Conservation (phyloP, 2,888 invertebrate species). For the Pharmacophagus antenor region DNA sequence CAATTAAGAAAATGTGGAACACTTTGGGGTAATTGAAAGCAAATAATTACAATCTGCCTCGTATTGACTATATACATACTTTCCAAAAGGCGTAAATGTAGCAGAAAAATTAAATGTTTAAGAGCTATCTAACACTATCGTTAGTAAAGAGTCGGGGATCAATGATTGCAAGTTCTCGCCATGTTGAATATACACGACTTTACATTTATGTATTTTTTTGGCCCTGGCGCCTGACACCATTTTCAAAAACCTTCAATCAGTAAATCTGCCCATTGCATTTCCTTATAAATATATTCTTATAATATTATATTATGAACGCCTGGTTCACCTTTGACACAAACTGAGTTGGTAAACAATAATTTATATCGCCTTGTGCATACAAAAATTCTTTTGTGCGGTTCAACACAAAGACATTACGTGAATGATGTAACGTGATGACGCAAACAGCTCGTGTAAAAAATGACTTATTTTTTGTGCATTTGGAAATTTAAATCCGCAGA, state of each 20-base stretch:
- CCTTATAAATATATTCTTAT: conserved; percentile 3
- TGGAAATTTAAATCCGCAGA: background rate
- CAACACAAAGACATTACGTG: background rate
- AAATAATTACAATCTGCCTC: background rate
- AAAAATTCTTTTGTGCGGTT: background rate
- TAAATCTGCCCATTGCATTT: background rate
- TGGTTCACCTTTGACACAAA: background rate
- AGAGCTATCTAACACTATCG: background rate
- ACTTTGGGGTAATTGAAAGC: background rate
- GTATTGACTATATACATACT: background rate
- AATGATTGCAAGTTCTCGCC: background rate
- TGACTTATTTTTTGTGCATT: background rate
- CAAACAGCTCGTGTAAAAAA: background rate
- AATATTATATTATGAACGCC: background rate
- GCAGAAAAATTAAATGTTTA: background rate
- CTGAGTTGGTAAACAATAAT: background rate
- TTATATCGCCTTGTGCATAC: background rate
- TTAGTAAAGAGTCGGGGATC: background rate
- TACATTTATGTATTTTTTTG: background rate
- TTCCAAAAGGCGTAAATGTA: no score
- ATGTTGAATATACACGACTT: background rate
- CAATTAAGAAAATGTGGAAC: background rate
- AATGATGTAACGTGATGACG: conserved; percentile 4
- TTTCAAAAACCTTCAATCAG: background rate
- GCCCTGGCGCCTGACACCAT: background rate